A percentile compares a stretch with the other conserved stretches of the same genome.
phyloP scores from a whole-genome alignment of 2,888 invertebrate species.

The Epirrhoe alternata region DNA sequence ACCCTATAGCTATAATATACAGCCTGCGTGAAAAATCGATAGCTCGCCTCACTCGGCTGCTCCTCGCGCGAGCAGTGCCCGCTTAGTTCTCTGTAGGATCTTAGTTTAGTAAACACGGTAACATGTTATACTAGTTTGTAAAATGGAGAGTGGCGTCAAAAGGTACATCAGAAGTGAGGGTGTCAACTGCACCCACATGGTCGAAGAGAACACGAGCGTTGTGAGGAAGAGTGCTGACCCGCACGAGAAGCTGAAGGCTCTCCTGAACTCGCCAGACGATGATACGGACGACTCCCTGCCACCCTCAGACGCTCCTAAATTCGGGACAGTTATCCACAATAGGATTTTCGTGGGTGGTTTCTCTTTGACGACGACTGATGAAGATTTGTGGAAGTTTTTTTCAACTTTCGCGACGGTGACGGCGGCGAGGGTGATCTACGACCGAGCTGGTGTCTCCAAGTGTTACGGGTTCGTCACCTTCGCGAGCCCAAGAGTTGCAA shows the following conservation, averaged over 20 bases:
- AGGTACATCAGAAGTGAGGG: slow-evolving; percentile 80
- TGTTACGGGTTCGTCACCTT: slow-evolving; percentile 94
- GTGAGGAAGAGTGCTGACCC: slow-evolving; percentile 71
- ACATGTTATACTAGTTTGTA: slow-evolving; percentile 71
- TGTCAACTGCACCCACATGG: slow-evolving; percentile 80
- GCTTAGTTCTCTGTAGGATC: slow-evolving; percentile 72
- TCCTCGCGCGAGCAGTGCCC: slow-evolving; percentile 65
- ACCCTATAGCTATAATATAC: slow-evolving; percentile 50
- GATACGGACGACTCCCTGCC: slow-evolving; percentile 77
- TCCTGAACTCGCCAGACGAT: slow-evolving; percentile 76
- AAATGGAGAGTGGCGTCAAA: slow-evolving; percentile 75
- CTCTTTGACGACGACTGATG: slow-evolving; percentile 96
- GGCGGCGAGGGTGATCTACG: slow-evolving; percentile 97
- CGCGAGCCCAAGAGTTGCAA: slow-evolving; percentile 80
- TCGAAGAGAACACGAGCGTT: slow-evolving; percentile 69
- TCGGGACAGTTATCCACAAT: slow-evolving; percentile 95
- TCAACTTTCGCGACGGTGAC: slow-evolving; percentile 95
- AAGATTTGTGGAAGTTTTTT: slow-evolving; percentile 95
- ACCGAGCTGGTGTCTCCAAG: slow-evolving; percentile 97
- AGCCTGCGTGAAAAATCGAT: slow-evolving; percentile 56
- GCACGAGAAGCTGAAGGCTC: slow-evolving; percentile 78
- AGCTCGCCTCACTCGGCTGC: slow-evolving; percentile 61
- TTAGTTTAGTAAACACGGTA: slow-evolving; percentile 82
- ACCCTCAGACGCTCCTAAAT: slow-evolving; percentile 83
- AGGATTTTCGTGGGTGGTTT: slow-evolving; percentile 98